phyloP scores from a whole-genome alignment of 2,797 vertebrate species.

The Cygnus olor region DNA sequence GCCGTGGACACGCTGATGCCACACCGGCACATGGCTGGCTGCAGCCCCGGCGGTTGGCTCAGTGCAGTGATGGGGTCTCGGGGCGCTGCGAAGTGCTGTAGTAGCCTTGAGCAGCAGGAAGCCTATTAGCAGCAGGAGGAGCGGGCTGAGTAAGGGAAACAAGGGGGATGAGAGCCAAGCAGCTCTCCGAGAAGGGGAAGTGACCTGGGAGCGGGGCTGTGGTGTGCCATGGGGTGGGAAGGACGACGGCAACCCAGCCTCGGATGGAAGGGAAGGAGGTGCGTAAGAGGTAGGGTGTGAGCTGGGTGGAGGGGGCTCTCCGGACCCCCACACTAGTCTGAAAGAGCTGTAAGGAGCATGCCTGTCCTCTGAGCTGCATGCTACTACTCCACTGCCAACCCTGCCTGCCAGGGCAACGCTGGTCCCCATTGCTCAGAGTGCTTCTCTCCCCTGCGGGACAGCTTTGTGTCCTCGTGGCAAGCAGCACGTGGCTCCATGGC shows the following conservation, averaged over 20 bases:
- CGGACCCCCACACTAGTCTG: neutral
- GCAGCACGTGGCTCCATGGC: neutral
- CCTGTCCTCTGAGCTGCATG: neutral
- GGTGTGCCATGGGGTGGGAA: neutral
- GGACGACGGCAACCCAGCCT: neutral
- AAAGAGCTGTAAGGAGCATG: neutral
- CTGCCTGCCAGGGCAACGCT: neutral
- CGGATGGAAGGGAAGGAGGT: neutral
- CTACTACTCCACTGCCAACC: neutral
- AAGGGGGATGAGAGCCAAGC: constrained; percentile 46
- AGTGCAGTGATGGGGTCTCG: fast-evolving
- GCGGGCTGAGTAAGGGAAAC: constrained; percentile 49
- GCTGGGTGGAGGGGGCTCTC: neutral
- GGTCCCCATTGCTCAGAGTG: neutral
- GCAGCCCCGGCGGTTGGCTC: fast-evolving
- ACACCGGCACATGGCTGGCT: too few relatives aligned
- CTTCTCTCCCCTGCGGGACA: neutral
- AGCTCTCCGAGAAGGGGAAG: constrained; percentile 41
- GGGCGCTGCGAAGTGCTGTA: neutral
- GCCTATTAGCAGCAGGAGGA: constrained; percentile 26
- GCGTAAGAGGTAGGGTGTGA: neutral
- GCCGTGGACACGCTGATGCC: fast-evolving
- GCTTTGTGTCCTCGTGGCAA: neutral
- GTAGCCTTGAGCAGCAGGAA: constrained; percentile 60
- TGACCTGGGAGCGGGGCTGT: neutral